phyloP scores from a whole-genome alignment of 2,888 invertebrate species.

The Pomacea canaliculata region DNA sequence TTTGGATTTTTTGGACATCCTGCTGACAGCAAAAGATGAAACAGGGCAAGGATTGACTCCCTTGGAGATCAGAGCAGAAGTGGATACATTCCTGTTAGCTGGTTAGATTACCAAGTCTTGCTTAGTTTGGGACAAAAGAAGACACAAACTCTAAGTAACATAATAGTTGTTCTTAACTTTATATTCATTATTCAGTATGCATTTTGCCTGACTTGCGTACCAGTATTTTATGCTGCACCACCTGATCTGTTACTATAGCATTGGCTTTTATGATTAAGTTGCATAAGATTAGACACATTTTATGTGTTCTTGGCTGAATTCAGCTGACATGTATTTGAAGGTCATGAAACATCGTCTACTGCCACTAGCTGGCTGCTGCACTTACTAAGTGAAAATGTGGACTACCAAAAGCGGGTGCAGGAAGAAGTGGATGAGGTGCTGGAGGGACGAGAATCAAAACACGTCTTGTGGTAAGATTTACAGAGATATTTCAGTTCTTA shows the following conservation, averaged over 20 bases:
- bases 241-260: too few species aligned
- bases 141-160: too few species aligned
- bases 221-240: too few species aligned
- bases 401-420: slow-evolving; percentile 23
- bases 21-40: slow-evolving; percentile 47
- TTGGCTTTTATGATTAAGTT: too few species aligned
- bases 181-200: too few species aligned
- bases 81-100: slow-evolving; percentile 53
- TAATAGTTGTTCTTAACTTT: too few species aligned
- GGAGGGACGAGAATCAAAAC: slow-evolving; percentile 13
- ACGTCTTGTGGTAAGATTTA: slow-evolving; percentile 9
- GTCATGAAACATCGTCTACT: slow-evolving; percentile 27
- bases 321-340: neutral
- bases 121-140: too few species aligned
- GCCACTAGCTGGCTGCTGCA: slow-evolving; percentile 19
- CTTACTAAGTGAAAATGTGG: slow-evolving; percentile 9
- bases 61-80: slow-evolving; percentile 53
- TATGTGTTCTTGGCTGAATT: too few species aligned
- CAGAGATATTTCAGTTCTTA: neutral
- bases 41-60: slow-evolving; percentile 49
- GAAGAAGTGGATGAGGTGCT: slow-evolving; percentile 21
- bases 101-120: slow-evolving; percentile 28
- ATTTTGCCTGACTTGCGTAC: too few species aligned
- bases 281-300: too few species aligned
- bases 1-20: slow-evolving; percentile 51